Conservation (phyloP, 2,113 vertebrate species). For the Tor tambroides region DNA sequence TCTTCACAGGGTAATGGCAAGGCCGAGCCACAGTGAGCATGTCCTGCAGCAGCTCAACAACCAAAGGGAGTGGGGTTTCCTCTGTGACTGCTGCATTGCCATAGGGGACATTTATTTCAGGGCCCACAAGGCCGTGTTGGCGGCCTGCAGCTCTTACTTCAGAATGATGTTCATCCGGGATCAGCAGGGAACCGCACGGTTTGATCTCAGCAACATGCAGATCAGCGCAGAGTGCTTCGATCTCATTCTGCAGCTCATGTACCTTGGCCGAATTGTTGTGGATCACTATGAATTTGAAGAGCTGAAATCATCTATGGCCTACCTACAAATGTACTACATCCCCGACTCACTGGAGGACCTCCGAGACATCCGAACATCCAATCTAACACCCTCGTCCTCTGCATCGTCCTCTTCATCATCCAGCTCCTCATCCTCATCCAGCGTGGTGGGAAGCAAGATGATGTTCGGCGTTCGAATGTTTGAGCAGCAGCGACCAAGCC, state of each 20-base stretch:
- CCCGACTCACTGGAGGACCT: conserved; percentile 83
- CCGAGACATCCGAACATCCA: conserved; percentile 69
- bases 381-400: conserved; percentile 70
- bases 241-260: conserved; percentile 98
- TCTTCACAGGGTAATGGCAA: conserved; percentile 82
- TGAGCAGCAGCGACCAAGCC: conserved; percentile 80
- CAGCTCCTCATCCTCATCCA: conserved; percentile 70
- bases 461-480: conserved; percentile 98
- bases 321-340: conserved; percentile 95
- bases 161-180: conserved; percentile 99
- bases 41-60: conserved; percentile 98
- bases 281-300: conserved; percentile 94
- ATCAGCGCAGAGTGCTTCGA: conserved; percentile 97
- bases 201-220: conserved; percentile 98
- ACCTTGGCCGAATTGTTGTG: conserved; percentile 91
- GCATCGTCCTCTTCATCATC: conserved; percentile 74
- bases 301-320: conserved; percentile 94
- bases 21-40: conserved; percentile 94
- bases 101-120: conserved; percentile 97
- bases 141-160: conserved; percentile 98
- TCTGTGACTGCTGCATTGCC: conserved; percentile 96
- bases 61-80: conserved; percentile 98
- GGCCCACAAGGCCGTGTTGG: conserved; percentile 94
- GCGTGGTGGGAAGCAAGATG: conserved; percentile 86
- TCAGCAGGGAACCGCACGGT: conserved; percentile 88